Base-by-base conservation (phyloP, 2,888 invertebrate genomes). In the Rotaria magnacalcarata region DNA sequence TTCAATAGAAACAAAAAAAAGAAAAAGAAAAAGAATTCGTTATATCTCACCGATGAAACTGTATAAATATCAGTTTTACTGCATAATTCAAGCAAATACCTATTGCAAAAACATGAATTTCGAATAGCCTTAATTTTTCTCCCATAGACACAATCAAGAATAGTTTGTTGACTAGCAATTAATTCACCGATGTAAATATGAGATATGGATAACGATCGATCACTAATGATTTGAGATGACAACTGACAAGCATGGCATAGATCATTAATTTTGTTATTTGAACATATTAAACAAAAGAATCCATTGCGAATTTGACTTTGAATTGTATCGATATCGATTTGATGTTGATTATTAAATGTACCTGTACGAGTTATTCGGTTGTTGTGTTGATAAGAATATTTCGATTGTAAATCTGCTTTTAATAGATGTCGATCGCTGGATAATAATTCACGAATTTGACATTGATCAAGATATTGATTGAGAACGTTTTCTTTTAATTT, bases 21-120 rank as follows among this genome's bases (percentile, higher is more conserved):
- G 5, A 52, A 52, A 52, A 16, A 10, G 8, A 47, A 47, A 52
- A 52, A 52, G 1, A 50, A 11, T 52, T 0, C 3, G 16, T 16
- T 52, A 52, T 24, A n/a, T 21, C 56, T 56, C 24, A 56, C 56
- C 24, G 14, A 56, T 56, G 21, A 56, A 56, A 41, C 34, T 19
- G 34, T 27, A 67, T 7, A 5, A 27, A 27, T 16, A 34, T 67
- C 19, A 6, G 19, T 67, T 7, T 34, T 11, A 10, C 5, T 4
- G n/a, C 47, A 80, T 47, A 80, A 11, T 80, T 80, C 80, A n/a
- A 80, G 47, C 14, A 80, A 47, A 47, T 80, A 47, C 47, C 47
- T 43, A 80, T 80, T 47, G 8, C 47, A 80, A 80, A 80, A 80
- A 80, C 80, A 80, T 47, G 80, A 80, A 80, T 80, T 80, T 80